Base-by-base conservation (phyloP, 1,140 invertebrate genomes). In the Cydia amplana region DNA sequence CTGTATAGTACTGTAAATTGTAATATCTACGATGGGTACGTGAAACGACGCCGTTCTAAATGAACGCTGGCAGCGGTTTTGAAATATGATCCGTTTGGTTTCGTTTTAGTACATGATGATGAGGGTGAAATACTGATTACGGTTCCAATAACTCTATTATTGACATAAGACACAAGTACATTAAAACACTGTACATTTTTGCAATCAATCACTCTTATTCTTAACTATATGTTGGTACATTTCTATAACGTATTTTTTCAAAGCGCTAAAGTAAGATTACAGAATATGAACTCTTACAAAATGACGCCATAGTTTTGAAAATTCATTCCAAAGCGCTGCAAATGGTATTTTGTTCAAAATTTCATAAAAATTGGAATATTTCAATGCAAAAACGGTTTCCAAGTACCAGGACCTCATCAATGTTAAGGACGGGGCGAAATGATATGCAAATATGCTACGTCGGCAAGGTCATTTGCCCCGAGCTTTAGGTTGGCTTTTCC, bases 391-490 rank as follows among this genome's bases (percentile, higher is more conserved):
- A 60, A 60, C 55, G 55, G 55, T 60, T 5, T 60, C 20, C 6
- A 60, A 60, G 25, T 70, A 70, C 65, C 65, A 70, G 65, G 65
- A 32, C 18, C 65, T 70, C 65, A 70, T 70, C 28, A 40, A 18
- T 67, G 64, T 25, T 32, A 67, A 67, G 64, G 0, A 28, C 64
- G 64, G 1, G 36, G 9, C 55, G 20, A 60, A 70, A 70, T 70
- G 65, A 70, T 70, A 70, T 70, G 65, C 65, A 70, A 70, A 70
- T 67, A 67, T 32, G 64, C 64, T 2, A 43, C 32, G 65, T 12
- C 65, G 65, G 32, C 65, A 70, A 70, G 65, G 65, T 70, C 65
- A 70, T 70, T 70, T 70, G 65, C 65, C 65, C n/a, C 32, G 32
- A 36, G 65, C 65, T 70, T 70, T 70, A 10, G 65, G 65, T 70